A percentile compares a stretch with the other conserved stretches of the same genome.
phyloP scores from a whole-genome alignment of 1,140 invertebrate species.

The Thalassaphorura encarpata region DNA sequence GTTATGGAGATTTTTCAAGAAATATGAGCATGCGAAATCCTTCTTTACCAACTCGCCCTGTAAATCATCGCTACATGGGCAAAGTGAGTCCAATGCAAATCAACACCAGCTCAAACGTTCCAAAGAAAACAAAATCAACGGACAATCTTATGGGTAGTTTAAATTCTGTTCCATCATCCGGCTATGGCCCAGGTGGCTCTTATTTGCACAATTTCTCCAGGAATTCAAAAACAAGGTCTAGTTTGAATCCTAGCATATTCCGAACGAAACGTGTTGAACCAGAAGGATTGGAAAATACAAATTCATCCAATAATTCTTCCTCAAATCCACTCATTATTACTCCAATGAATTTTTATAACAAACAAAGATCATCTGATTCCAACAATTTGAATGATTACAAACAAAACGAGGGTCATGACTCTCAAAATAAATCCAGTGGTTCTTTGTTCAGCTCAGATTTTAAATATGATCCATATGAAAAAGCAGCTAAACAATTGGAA shows the following conservation, averaged over 20 bases:
- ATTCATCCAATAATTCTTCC: conserved; percentile 1
- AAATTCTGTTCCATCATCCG: conserved; percentile 19
- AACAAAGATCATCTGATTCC: conserved; percentile 10
- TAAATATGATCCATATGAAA: conserved; percentile 54
- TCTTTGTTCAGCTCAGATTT: conserved; percentile 18
- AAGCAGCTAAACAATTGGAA: conserved; percentile 57
- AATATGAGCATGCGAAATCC: background rate
- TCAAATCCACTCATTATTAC: conserved; percentile 22
- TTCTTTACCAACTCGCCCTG: background rate
- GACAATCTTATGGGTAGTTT: conserved; percentile 21
- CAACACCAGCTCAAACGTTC: conserved; percentile 25
- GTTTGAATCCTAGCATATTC: conserved; percentile 31
- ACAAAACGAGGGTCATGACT: too few species aligned
- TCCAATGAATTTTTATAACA: conserved; percentile 27
- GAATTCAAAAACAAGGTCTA: conserved; percentile 23
- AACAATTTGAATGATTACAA: background rate
- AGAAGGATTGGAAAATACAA: conserved; percentile 29
- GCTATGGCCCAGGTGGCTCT: conserved; percentile 21
- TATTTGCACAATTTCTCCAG: conserved; percentile 15
- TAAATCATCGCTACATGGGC: background rate
- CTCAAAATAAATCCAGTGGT: background rate
- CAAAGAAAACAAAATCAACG: conserved; percentile 25
- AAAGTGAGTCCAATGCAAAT: conserved; percentile 5
- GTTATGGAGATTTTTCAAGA: conserved; percentile 29
- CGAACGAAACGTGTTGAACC: conserved; percentile 28